phyloP scores from a whole-genome alignment of 2,797 vertebrate genomes.

The Bovichtus diacanthus region DNA sequence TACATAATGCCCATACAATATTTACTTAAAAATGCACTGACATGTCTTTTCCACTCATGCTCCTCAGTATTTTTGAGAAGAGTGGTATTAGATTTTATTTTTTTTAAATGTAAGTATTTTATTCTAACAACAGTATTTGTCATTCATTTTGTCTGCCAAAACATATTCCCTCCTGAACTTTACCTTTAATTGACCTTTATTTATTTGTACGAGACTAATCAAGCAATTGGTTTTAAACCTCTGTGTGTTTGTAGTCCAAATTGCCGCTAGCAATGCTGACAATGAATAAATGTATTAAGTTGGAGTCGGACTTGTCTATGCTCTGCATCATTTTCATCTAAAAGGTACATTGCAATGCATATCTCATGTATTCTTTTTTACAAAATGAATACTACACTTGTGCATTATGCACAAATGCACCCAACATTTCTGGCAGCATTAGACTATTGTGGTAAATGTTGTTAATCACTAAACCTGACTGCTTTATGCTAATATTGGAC shows the following conservation, averaged over 20 bases:
- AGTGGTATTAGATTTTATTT: constrained; percentile 45
- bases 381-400: background rate
- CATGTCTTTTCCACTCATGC: constrained; percentile 24
- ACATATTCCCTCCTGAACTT: constrained; percentile 33
- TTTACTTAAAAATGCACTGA: constrained; percentile 36
- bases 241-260: constrained; percentile 24
- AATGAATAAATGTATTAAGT: constrained; percentile 38
- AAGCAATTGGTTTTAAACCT: constrained; percentile 13
- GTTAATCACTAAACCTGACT: background rate
- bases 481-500: background rate
- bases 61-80: constrained; percentile 26
- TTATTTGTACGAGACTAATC: constrained; percentile 45
- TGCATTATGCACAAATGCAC: background rate
- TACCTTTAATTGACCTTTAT: constrained; percentile 49
- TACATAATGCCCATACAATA: constrained; percentile 14
- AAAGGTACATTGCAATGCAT: constrained; percentile 10
- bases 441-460: background rate
- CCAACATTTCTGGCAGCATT: background rate
- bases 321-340: constrained; percentile 8
- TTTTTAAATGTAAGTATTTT: constrained; percentile 56
- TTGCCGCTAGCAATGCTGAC: constrained; percentile 23
- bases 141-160: constrained; percentile 57
- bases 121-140: constrained; percentile 26
- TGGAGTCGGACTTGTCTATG: constrained; percentile 4
- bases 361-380: background rate